Evolutionary conservation across 2,888 invertebrate species (phyloP), one percentile per base, ranked within the genome.

Genomic region (Nymphalis polychloros): DNA sequence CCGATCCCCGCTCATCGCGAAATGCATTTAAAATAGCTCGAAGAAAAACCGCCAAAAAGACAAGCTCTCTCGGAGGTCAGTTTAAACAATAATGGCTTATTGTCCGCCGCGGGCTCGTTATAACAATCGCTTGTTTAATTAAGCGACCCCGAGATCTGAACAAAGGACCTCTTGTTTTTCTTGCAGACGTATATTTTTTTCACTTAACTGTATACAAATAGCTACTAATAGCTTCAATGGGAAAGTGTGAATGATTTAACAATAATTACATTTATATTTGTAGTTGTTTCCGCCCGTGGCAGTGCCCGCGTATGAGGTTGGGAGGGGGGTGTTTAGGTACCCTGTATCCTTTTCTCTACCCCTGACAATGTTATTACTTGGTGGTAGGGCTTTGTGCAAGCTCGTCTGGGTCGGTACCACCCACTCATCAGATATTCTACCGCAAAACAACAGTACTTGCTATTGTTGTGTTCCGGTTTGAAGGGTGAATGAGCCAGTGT

Each of bases 101-200:
- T 80, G 79, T 79, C 76, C 72, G 70, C 68, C 77, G 41, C 41
- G 79, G 82, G 79, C 84, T 31, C 55, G 55, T 31, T 82, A 83
- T 79, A 77, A 75, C 82, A 79, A 84, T 83, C 83, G 82, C 82
- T 80, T 83, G 84, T 85, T 84, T 86, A 86, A 87, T 86, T 87
- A 86, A 79, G 76, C 75, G 67, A 67, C 74, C 73, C 73, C 74
- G 63, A 79, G 78, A 73, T 69, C 31, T 71, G 71, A 72, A 84
- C 84, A 84, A 84, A 78, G 63, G 65, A 50, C 46, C 49, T 46
- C 41, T 55, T 27, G 59, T 67, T 67, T 62, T 63, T 65, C 64
- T 70, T 59, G 23, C 59, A 57, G 55, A 55, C 31, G 31, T 41
- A 41, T 41, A 41, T 64, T 50, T 61, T 61, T 66, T 59, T 61